These are phyloP conservation scores for Zoanthus sociatus DNA, from an alignment of 92 coral and sea anemone genomes.

Conservation along the genomic window DNA sequence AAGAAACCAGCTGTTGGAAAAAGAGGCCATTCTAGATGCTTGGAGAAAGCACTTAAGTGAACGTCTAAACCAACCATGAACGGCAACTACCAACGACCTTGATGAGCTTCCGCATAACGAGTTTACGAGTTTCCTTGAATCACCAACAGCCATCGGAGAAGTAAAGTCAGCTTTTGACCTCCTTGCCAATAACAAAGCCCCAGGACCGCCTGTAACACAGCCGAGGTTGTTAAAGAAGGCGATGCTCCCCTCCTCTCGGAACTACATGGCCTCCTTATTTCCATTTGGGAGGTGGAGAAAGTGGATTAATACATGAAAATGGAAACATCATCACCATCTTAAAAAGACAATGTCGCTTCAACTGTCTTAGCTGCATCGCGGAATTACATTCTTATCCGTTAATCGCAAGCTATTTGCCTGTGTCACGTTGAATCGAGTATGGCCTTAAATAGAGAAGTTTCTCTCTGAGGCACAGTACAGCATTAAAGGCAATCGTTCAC, in stretches of 20 bases:
- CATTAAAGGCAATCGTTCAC: not conserved
- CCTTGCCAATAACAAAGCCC: not conserved
- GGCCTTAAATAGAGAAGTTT: not conserved
- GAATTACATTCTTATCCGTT: not conserved
- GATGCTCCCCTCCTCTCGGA: not conserved
- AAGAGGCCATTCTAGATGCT: not conserved
- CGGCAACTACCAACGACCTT: not conserved
- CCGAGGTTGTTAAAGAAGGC: not conserved
- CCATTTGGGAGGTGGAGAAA: not conserved
- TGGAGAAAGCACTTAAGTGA: not conserved
- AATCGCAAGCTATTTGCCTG: not conserved
- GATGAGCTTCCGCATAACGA: not conserved
- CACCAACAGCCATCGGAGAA: not conserved
- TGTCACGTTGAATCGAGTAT: not conserved
- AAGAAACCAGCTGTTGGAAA: not conserved
- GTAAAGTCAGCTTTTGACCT: not conserved
- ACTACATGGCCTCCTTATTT: not conserved
- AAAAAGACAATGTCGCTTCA: not conserved
- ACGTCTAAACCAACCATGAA: not conserved
- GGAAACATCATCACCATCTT: not conserved
- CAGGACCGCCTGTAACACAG: slow-evolving; percentile 2
- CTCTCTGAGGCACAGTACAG: not conserved
- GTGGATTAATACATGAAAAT: not conserved
- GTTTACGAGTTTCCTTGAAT: not conserved
- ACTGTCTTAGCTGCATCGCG: not conserved